phyloP scores from a whole-genome alignment of 1,140 invertebrate species.

The Lethocerus indicus region DNA sequence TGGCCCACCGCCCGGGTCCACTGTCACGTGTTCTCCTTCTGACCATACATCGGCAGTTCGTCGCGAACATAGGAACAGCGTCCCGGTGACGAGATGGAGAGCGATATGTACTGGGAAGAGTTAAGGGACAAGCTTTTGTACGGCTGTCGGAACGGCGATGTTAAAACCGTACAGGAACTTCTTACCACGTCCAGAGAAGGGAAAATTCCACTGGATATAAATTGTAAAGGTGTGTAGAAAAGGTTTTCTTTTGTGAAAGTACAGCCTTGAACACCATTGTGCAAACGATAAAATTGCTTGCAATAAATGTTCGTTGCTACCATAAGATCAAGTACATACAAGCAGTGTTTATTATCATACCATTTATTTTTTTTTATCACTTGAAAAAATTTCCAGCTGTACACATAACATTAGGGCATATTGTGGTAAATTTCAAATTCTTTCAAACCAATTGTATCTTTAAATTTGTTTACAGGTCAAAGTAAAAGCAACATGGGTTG shows the following conservation, averaged over 20 bases:
- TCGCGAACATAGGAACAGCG: no score
- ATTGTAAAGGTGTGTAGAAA: constrained; percentile 29
- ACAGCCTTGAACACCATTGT: neutral
- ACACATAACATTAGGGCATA: neutral
- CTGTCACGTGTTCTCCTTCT: no score
- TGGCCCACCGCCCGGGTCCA: no score
- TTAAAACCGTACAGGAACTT: constrained; percentile 21
- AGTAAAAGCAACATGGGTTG: constrained; percentile 36
- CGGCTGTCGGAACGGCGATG: constrained; percentile 24
- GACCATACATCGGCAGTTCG: no score
- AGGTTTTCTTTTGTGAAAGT: neutral
- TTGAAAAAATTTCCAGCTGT: neutral
- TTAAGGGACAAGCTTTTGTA: constrained; percentile 15
- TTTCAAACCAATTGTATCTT: neutral
- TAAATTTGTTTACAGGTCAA: constrained; percentile 21
- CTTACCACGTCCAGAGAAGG: constrained; percentile 19
- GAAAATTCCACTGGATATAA: constrained; percentile 25
- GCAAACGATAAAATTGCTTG: neutral
- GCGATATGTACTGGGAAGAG: neutral
- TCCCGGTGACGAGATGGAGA: no score
- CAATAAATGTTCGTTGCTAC: neutral
- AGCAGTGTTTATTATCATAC: neutral
- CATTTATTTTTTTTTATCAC: neutral
- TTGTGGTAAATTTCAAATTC: neutral
- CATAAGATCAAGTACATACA: neutral